These are phyloP conservation scores for Plutella xylostella DNA, from an alignment of 2,888 invertebrate genomes.

Conservation along the genomic window DNA sequence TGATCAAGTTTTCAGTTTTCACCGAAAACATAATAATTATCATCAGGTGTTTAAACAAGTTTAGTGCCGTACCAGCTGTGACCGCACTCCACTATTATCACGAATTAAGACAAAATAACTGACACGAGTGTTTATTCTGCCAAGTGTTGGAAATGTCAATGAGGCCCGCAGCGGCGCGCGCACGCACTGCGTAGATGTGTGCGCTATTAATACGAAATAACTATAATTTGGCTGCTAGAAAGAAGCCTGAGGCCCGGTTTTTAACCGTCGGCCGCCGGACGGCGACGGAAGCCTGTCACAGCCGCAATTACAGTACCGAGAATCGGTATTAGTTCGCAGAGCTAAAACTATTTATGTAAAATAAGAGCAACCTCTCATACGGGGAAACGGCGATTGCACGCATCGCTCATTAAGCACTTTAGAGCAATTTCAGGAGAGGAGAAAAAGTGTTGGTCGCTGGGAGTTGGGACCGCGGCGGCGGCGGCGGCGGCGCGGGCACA, in stretches of 20 bases:
- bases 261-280: slow-evolving; percentile 48
- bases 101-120: slow-evolving; percentile 7
- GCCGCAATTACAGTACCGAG: slow-evolving; percentile 65
- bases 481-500: slow-evolving; percentile 41
- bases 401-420: slow-evolving; percentile 70
- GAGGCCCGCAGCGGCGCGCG: slow-evolving; percentile 39
- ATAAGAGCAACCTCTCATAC: slow-evolving; percentile 62
- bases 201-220: slow-evolving; percentile 61
- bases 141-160: slow-evolving; percentile 42
- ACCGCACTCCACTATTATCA: slow-evolving; percentile 7
- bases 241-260: slow-evolving; percentile 43
- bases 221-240: slow-evolving; percentile 55
- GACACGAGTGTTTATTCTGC: slow-evolving; percentile 8
- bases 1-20: no score
- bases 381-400: slow-evolving; percentile 68
- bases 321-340: slow-evolving; percentile 65
- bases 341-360: slow-evolving; percentile 67
- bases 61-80: background rate
- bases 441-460: no score
- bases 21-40: no score
- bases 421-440: slow-evolving; percentile 63
- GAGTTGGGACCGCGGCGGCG: no score
- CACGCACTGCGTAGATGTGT: slow-evolving; percentile 49
- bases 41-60: no score
- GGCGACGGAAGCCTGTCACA: slow-evolving; percentile 69